Conservation (phyloP, 2,797 vertebrate genomes). For the Hemibagrus guttatus region DNA sequence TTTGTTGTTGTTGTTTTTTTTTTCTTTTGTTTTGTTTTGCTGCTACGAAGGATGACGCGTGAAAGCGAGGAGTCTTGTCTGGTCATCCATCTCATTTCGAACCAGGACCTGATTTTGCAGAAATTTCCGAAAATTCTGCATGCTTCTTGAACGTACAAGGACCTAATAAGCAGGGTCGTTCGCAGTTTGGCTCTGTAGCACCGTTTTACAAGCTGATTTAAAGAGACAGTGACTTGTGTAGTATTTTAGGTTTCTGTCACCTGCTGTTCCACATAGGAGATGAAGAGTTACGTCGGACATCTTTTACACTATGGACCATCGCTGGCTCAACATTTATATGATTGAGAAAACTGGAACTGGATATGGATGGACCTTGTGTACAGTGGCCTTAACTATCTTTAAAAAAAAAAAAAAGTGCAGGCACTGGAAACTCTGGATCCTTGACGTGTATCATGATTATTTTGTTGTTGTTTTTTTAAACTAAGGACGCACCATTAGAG, state of each 20-base stretch:
- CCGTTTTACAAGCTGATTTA: constrained; percentile 11
- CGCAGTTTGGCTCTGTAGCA: constrained; percentile 29
- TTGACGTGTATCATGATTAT: constrained; percentile 9
- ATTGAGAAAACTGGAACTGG: not conserved
- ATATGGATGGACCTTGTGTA: constrained; percentile 34
- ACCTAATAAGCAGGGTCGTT: constrained; percentile 1
- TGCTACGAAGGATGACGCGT: constrained; percentile 37
- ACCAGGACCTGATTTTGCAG: constrained; percentile 14
- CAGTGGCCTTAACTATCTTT: constrained; percentile 43
- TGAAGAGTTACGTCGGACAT: not conserved
- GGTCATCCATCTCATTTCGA: constrained; percentile 26
- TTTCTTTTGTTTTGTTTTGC: constrained; percentile 13
- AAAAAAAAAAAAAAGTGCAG: constrained; percentile 26
- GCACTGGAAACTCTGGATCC: constrained; percentile 38
- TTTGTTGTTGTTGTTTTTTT: constrained; percentile 4
- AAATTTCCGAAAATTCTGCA: not conserved
- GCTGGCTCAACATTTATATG: not conserved
- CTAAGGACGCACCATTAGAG: constrained; percentile 15
- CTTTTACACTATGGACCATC: constrained; percentile 12
- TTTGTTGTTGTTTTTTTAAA: not conserved
- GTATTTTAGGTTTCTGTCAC: not conserved
- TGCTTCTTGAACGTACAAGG: constrained; percentile 9
- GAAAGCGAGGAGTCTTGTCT: constrained; percentile 8
- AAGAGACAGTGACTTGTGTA: constrained; percentile 5
- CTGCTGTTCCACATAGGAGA: not conserved